Base-by-base conservation (phyloP, 2,888 invertebrate genomes). In the Antheraea assamensis region DNA sequence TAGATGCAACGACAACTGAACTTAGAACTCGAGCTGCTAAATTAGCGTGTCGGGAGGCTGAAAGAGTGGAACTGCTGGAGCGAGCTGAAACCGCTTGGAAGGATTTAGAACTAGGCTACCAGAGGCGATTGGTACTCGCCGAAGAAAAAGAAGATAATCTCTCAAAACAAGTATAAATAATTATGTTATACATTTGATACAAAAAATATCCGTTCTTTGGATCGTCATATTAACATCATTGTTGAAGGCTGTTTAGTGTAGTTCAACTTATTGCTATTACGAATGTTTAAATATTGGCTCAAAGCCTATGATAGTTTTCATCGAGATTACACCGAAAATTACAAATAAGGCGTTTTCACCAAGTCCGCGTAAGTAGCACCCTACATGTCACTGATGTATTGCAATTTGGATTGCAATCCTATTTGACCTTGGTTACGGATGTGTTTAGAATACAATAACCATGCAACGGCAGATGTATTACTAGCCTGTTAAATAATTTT, bases 21-120 rank as follows among this genome's bases (percentile, higher is more conserved):
- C 77, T 94, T 61, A 85, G 90, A 1, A 49, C 71, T n/a, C 90
- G 94, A 0, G 89, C 89, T 0, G 76, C 74, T 2, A 79, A 77
- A 71, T 80, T 94, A 61, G 92, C 90, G 4, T 80, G 78, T 15
- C 87, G 93, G 0, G 93, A 94, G 74, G 87, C 90, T 0, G 88
- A 90, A 73, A 85, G 93, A 8, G 86, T 87, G 0, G 88, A 90
- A 74, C 78, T 93, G 49, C 79, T 94, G 74, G 91, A 91, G 75
- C 88, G 93, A 7, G 93, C 94, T 0, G 94, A 94, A 78, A 77
- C 81, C 0, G 92, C 94, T 0, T 94, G 94, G 94, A 86, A 80
- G 30, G 92, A 94, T 64, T 85, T 94, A 2, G 94, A 94, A 78
- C 71, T 76, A 0, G 90, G 91, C 19, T 94, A 90, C 78, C 88